Conservation (phyloP, 2,797 vertebrate genomes). For the Sebastes steindachneri region DNA sequence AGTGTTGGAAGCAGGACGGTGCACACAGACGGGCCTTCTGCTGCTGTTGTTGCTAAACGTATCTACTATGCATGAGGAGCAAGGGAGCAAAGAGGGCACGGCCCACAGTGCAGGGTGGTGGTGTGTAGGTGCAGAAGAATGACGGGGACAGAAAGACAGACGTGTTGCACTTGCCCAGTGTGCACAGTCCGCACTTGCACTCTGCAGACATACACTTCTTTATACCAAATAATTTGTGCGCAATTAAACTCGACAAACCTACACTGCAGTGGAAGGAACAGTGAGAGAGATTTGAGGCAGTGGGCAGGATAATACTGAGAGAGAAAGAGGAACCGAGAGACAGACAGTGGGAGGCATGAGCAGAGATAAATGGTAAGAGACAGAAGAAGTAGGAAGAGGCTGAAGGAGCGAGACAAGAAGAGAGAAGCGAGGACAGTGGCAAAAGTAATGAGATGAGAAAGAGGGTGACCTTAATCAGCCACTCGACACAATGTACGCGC, state of each 20-base stretch:
- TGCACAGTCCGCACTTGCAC: not conserved
- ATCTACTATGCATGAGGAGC: constrained; percentile 35
- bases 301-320: not conserved
- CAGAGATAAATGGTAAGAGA: constrained; percentile 30
- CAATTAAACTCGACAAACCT: not conserved
- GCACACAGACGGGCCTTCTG: constrained; percentile 12
- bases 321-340: not conserved
- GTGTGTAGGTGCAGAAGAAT: constrained; percentile 26
- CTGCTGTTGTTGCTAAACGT: constrained; percentile 28
- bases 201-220: not conserved
- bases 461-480: constrained; percentile 71
- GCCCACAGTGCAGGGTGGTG: not conserved
- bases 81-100: constrained; percentile 3
- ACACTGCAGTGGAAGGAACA: not conserved
- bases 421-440: constrained; percentile 28
- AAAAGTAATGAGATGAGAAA: constrained; percentile 64
- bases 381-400: constrained; percentile 30
- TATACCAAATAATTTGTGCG: not conserved
- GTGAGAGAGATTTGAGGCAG: not conserved
- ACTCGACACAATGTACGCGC: not conserved
- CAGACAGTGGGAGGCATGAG: constrained; percentile 20
- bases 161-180: not conserved
- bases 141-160: constrained; percentile 2
- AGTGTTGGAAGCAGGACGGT: constrained; percentile 31
- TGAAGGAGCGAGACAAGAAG: constrained; percentile 21